phyloP scores from a whole-genome alignment of 2,113 vertebrate genomes.

The Propithecus coquereli region DNA sequence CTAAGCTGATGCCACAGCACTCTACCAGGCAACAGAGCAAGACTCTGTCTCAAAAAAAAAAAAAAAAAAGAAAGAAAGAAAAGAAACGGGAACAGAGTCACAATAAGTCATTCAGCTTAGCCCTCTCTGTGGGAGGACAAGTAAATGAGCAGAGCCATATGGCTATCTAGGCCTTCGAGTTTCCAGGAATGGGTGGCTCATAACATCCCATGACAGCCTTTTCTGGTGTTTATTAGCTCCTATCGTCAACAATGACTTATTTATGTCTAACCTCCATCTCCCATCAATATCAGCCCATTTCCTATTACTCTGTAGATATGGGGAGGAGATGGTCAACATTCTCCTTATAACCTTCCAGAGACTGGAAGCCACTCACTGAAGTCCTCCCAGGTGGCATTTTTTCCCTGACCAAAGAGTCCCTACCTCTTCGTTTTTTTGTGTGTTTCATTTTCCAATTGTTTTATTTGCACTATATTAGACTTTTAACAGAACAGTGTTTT shows the following conservation, averaged over 20 bases:
- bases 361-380: neutral
- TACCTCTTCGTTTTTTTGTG: slow-evolving; percentile 11
- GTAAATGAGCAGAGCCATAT: slow-evolving; percentile 48
- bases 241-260: slow-evolving; percentile 57
- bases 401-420: neutral
- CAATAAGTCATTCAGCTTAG: neutral
- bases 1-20: no score
- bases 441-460: slow-evolving; percentile 48
- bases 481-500: slow-evolving; percentile 31
- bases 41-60: no score
- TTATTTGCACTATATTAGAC: neutral
- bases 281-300: slow-evolving; percentile 52
- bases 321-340: slow-evolving; percentile 61
- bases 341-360: slow-evolving; percentile 30
- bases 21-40: no score
- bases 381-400: neutral
- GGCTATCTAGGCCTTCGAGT: slow-evolving; percentile 36
- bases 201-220: slow-evolving; percentile 49
- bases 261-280: slow-evolving; percentile 48
- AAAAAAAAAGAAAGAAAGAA: no score
- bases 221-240: slow-evolving; percentile 51
- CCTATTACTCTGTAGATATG: slow-evolving; percentile 58
- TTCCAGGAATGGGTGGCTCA: neutral
- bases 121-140: neutral
- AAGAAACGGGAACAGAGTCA: neutral